phyloP scores from a whole-genome alignment of 2,113 vertebrate genomes.

The Meleagris gallopavo region DNA sequence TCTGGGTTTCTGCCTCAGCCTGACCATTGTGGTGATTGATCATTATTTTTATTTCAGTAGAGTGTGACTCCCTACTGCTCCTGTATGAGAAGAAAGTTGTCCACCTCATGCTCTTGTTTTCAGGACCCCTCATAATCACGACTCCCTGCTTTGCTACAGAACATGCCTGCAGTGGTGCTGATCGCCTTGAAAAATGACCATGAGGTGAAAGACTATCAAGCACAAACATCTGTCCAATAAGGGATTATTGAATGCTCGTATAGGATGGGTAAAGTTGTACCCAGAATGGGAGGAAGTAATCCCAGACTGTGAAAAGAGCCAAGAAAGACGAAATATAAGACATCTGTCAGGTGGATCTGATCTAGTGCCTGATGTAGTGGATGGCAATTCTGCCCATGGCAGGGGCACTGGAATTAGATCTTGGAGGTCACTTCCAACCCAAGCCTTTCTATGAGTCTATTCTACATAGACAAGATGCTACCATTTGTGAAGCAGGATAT shows the following conservation, averaged over 20 bases:
- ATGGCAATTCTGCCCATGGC: background rate
- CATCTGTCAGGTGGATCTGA: background rate
- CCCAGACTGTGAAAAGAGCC: background rate
- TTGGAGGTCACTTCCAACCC: background rate
- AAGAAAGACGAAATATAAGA: background rate
- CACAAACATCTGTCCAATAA: background rate
- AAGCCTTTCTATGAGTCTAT: background rate
- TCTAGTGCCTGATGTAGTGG: background rate
- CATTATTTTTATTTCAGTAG: no score
- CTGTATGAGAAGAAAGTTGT: no score
- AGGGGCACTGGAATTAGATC: background rate
- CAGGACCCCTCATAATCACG: no score
- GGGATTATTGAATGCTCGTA: background rate
- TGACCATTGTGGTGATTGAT: no score
- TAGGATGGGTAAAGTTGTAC: background rate
- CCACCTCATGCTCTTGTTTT: no score
- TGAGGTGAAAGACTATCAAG: background rate
- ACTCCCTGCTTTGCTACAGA: no score
- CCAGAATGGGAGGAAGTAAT: background rate
- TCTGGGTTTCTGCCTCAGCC: no score
- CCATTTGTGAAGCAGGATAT: rapidly evolving
- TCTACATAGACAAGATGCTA: background rate
- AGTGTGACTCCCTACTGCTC: no score
- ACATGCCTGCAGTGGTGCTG: no score
- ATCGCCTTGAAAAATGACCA: background rate